Evolutionary conservation across 2,888 invertebrate genomes (phyloP).

Genomic region (Leptinotarsa tumamoca): DNA sequence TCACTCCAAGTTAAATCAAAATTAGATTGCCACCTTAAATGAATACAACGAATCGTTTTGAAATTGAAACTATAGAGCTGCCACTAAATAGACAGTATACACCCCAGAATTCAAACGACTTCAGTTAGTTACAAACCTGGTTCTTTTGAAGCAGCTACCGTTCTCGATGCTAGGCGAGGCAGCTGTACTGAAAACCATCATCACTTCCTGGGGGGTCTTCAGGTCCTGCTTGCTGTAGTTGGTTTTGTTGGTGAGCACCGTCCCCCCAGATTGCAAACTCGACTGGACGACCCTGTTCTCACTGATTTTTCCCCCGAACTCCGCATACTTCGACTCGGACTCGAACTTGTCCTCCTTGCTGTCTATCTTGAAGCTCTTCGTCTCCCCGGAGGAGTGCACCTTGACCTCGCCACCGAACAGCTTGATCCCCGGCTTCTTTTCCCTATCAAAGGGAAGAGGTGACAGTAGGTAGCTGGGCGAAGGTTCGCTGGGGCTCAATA

Average conservation of each 20-base stretch:
- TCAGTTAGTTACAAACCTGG: constrained; percentile 9
- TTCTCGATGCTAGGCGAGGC: constrained; percentile 60
- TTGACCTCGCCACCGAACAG: constrained; percentile 85
- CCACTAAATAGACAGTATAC: no score
- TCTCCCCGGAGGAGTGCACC: constrained; percentile 78
- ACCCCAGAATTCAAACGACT: no score
- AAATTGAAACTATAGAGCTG: no score
- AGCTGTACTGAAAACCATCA: constrained; percentile 60
- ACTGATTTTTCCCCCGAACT: constrained; percentile 61
- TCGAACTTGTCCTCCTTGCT: constrained; percentile 57
- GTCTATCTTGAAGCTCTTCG: constrained; percentile 69
- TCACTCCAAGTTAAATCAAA: no score
- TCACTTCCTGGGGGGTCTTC: constrained; percentile 57
- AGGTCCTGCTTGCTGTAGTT: constrained; percentile 56
- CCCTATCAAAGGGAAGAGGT: constrained; percentile 57
- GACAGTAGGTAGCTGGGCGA: constrained; percentile 56
- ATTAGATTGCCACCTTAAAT: no score
- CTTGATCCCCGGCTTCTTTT: constrained; percentile 68
- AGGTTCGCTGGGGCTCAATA: constrained; percentile 42
- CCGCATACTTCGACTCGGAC: constrained; percentile 51
- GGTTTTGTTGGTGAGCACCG: constrained; percentile 68
- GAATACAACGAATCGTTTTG: no score
- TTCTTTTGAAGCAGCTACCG: constrained; percentile 50
- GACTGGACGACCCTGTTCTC: constrained; percentile 80
- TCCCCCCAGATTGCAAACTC: constrained; percentile 85